Evolutionary conservation across 2,888 invertebrate species (phyloP).

Genomic region (Noctua janthina): DNA sequence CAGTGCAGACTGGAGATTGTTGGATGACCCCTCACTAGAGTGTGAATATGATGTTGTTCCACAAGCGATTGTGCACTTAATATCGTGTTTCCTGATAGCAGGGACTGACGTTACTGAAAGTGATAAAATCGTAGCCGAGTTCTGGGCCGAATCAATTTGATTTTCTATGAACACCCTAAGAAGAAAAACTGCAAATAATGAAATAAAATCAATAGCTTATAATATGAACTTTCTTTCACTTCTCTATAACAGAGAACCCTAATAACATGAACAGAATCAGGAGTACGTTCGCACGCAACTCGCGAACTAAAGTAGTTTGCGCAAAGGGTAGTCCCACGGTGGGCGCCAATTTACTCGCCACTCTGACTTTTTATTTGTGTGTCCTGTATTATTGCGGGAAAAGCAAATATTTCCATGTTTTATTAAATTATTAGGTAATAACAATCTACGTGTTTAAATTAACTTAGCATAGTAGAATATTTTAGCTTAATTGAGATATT

Average conservation of each 20-base stretch:
- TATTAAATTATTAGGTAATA: constrained; percentile 10
- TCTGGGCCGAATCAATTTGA: not conserved
- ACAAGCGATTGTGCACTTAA: not conserved
- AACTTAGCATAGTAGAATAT: constrained; percentile 10
- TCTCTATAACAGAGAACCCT: constrained; percentile 1
- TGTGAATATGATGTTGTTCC: not conserved
- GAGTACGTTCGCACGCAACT: constrained; percentile 20
- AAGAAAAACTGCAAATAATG: not conserved
- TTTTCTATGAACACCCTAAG: not conserved
- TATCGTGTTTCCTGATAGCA: not conserved
- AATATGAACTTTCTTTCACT: not conserved
- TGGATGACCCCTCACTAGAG: not conserved
- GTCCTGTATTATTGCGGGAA: constrained; percentile 4
- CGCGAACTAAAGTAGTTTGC: constrained; percentile 26
- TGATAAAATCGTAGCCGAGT: not conserved
- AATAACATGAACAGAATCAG: constrained; percentile 18
- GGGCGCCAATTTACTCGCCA: constrained; percentile 50
- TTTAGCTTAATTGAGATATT: constrained; percentile 46
- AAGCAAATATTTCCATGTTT: constrained; percentile 23
- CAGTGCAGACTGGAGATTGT: not conserved
- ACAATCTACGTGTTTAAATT: constrained; percentile 25
- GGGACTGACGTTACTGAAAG: not conserved
- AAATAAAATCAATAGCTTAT: not conserved
- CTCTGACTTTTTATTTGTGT: constrained; percentile 39
- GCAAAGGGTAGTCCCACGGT: constrained; percentile 43